These are phyloP conservation scores for Eulemur rufifrons DNA, from an alignment of 2,113 vertebrate species.

Conservation along the genomic window DNA sequence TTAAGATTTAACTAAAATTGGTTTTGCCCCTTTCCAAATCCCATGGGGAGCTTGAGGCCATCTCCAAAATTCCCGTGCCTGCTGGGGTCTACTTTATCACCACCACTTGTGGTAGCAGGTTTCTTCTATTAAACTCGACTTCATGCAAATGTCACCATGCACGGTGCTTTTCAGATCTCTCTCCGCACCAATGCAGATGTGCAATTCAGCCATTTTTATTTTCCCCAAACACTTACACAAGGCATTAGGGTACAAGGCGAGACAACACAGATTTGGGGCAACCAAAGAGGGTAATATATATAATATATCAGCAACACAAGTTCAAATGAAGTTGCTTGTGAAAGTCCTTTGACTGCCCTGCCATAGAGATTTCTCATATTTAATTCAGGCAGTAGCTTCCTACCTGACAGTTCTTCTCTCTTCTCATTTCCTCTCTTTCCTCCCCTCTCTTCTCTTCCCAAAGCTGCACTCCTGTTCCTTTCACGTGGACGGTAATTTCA, in stretches of 20 bases:
- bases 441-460: background rate
- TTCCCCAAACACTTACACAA: background rate
- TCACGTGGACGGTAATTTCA: background rate
- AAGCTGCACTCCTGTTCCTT: background rate
- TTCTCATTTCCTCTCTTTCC: background rate
- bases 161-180: background rate
- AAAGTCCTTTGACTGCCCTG: background rate
- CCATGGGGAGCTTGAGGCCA: background rate
- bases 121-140: background rate
- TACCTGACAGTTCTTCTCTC: background rate
- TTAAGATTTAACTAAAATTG: background rate
- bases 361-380: background rate
- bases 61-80: background rate
- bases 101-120: background rate
- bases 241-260: background rate
- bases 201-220: background rate
- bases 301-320: background rate
- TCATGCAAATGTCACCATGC: background rate
- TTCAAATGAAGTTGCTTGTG: background rate
- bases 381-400: background rate
- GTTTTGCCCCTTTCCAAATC: background rate
- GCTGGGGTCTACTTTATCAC: background rate
- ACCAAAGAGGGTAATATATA: background rate
- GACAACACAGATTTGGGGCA: background rate
- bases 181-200: background rate